Evolutionary conservation across 2,113 vertebrate genomes (phyloP).

Genomic region (Peucedramus taeniatus): DNA sequence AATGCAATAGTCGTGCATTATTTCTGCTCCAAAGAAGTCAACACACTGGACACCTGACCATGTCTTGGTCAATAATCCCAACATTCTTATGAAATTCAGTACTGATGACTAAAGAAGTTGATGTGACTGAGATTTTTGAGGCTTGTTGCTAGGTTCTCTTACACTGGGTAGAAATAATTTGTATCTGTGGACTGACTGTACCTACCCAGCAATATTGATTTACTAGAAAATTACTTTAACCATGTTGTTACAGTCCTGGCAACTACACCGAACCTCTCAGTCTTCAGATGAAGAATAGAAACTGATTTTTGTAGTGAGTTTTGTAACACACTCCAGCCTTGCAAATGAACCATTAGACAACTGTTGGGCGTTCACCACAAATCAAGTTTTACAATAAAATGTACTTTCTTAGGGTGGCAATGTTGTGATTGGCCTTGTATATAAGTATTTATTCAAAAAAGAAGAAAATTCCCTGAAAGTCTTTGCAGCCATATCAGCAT

Average conservation of each 20-base stretch:
- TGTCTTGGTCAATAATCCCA: background rate
- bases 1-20: conserved; percentile 96
- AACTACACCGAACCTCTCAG: background rate
- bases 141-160: conserved; percentile 12
- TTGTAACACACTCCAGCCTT: conserved; percentile 19
- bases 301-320: background rate
- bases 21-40: conserved; percentile 97
- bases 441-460: background rate
- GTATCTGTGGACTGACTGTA: conserved; percentile 34
- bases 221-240: conserved; percentile 40
- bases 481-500: background rate
- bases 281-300: conserved; percentile 7
- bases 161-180: background rate
- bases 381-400: background rate
- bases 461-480: background rate
- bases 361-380: background rate
- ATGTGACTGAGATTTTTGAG: background rate
- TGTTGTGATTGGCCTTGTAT: background rate
- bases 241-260: background rate
- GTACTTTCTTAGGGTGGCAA: background rate
- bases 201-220: background rate
- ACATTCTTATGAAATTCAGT: background rate
- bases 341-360: background rate
- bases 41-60: conserved; percentile 83
- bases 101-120: background rate